Evolutionary conservation across 2,797 vertebrate species (phyloP), one percentile per base, ranked within the genome.

Genomic region (Muscicapa striata): DNA sequence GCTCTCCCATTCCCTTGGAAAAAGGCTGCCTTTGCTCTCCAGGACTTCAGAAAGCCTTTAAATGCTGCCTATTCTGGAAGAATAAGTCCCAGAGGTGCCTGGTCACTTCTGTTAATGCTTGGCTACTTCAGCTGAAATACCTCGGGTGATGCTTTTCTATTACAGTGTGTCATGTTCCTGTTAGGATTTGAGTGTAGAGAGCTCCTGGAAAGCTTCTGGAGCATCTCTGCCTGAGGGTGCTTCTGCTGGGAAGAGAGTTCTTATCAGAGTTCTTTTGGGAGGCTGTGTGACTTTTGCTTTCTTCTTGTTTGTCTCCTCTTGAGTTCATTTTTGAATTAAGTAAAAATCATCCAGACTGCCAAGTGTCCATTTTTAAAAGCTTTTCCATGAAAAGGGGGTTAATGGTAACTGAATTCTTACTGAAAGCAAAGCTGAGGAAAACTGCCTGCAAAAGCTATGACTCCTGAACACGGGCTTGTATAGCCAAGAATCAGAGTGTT

Each of bases 381-480:
- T 91, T 87, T 93, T 89, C 61, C 17, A 2, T 74, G 72, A 63
- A 64, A 94, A 87, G 23, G 5, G 27, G 29, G 40, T 82, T 85
- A 77, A 57, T 40, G 23, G 59, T 73, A 76, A 85, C 59, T 19
- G 38, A 45, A 46, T 79, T 46, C 68, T 70, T 68, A 70, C 7
- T 85, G 78, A 70, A 83, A 89, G 43, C 36, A 63, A 85, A 89
- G 78, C 75, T 87, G 74, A 80, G 81, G 67, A 81, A 74, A 94
- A 69, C 59, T 0, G 32, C 45, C 87, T 93, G 89, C 82, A 74
- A 89, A 91, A 89, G 59, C 64, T 58, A 13, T 74, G 91, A 59
- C 72, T 94, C 26, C 75, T 85, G 75, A 89, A 67, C 93, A 61
- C 0, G 1, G 41, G 19, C 84, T 80, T 45, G 43, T 93, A 92